Base-by-base conservation (phyloP, 2,888 invertebrate species). In the Brachyptera putata region DNA sequence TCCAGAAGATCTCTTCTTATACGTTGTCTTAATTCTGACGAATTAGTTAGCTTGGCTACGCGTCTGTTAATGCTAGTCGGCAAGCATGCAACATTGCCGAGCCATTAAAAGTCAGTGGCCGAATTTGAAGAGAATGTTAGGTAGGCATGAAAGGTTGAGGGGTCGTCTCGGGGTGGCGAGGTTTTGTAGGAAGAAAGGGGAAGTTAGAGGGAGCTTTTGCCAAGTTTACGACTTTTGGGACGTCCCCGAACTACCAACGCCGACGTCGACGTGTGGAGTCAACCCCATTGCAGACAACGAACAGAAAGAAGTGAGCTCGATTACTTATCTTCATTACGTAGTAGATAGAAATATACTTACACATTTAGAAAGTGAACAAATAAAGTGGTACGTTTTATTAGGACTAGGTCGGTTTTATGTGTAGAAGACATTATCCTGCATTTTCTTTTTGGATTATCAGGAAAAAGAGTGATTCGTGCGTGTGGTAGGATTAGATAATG, bases 161-260 rank as follows among this genome's bases (percentile, higher is more conserved):
- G 25, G 49, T 24, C 9, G 50, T 5, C 18, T 18, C 4, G 9
- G 18, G 18, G 4, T 39, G 39, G 39, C 16, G 14, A 18, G 43
- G 43, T 2, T 30, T n/a, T 16, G 18, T n/a, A 16, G 18, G 43
- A 21, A 18, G 18, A n/a, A 16, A 7, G 25, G 49, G 25, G 49
- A 26, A 13, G 50, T 5, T 11, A 43, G 18, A 13, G 18, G 18
- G 4, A 21, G 41, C 13, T 41, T 41, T 41, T 14, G 5, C 46
- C 53, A 36, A 53, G 53, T 53, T 53, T 53, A 53, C 53, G 53
- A 53, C 53, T 53, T 18, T 14, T 53, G 53, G 53, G 53, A 53
- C 53, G 22, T 53, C 53, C 53, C 53, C 36, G 18, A 46, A 21
- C 46, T 21, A 24, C 24, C 46, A n/a, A n/a, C n/a, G n/a, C n/a